These are phyloP conservation scores for Periphyllus acericola DNA, from an alignment of 2,888 invertebrate species.

Conservation along the genomic window DNA sequence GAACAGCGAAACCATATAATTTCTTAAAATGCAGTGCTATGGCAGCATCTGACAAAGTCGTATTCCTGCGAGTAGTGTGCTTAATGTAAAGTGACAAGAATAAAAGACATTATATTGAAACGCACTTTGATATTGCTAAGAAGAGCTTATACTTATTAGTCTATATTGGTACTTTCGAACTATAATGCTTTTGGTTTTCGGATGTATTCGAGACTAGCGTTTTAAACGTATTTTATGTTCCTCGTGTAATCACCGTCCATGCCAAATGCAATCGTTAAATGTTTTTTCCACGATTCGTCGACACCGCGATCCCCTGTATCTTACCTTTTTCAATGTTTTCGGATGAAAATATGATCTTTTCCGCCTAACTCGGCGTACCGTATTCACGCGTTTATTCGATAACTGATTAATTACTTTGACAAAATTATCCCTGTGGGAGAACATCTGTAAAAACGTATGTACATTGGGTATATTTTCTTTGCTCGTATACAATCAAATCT, in stretches of 20 bases:
- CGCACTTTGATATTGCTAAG: not conserved
- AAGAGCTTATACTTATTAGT: not conserved
- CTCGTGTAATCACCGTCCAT: not conserved
- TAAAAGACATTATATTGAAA: not conserved
- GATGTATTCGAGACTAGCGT: not conserved
- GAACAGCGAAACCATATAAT: not conserved
- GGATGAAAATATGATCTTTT: slow-evolving; percentile 60
- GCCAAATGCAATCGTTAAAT: slow-evolving; percentile 17
- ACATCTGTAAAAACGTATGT: slow-evolving; percentile 53
- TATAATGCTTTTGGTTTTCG: not conserved
- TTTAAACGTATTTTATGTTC: too few relatives aligned
- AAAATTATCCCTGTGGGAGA: slow-evolving; percentile 29
- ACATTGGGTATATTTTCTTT: not conserved
- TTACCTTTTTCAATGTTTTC: slow-evolving; percentile 55
- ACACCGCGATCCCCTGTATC: not conserved
- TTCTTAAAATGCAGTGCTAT: not conserved
- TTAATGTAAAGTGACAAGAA: not conserved
- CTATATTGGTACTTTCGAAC: not conserved
- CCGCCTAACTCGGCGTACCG: slow-evolving; percentile 54
- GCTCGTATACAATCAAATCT: not conserved
- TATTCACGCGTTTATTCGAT: slow-evolving; percentile 53
- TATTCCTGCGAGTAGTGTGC: not conserved
- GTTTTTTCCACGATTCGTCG: not conserved
- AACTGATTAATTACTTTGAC: slow-evolving; percentile 60
- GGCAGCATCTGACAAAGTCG: not conserved